A percentile compares a stretch with the other conserved stretches of the same genome.
Conservation (phyloP, 2,888 invertebrate genomes). For the Rhaphigaster nebulosa region DNA sequence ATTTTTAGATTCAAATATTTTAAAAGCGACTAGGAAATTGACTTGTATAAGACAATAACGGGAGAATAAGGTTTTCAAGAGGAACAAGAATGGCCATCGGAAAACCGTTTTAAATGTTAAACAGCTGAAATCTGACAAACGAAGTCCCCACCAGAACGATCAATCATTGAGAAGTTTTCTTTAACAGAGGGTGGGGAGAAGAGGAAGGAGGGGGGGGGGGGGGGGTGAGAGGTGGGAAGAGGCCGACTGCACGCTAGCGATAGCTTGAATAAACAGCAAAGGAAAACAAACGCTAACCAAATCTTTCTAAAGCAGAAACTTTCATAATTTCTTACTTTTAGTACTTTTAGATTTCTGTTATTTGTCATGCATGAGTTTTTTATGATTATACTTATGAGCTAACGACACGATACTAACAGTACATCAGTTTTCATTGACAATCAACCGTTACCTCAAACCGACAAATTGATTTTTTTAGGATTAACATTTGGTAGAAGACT, state of each 20-base stretch:
- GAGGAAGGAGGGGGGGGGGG: too few relatives aligned
- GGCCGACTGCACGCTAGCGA: neutral
- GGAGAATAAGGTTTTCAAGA: neutral
- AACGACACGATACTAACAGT: too few relatives aligned
- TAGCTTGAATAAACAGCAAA: neutral
- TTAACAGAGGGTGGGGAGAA: neutral
- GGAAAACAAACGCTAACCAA: neutral
- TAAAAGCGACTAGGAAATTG: neutral
- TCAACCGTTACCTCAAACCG: too few relatives aligned
- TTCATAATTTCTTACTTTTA: neutral
- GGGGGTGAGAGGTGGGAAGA: too few relatives aligned
- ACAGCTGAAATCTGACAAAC: neutral
- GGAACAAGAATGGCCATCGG: neutral
- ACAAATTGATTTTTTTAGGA: too few relatives aligned
- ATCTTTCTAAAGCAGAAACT: neutral
- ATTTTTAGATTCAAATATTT: neutral
- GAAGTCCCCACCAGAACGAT: neutral
- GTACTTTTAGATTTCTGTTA: neutral
- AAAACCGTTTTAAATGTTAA: constrained; percentile 26
- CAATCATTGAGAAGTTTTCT: neutral
- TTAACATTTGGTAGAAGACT: too few relatives aligned
- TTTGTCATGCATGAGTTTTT: too few relatives aligned
- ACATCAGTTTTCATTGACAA: too few relatives aligned
- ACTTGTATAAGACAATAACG: neutral
- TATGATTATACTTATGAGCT: too few relatives aligned